Evolutionary conservation across 2,888 invertebrate genomes (phyloP), one percentile per base, ranked within the genome.

Genomic region (Ormyrus thymus): DNA sequence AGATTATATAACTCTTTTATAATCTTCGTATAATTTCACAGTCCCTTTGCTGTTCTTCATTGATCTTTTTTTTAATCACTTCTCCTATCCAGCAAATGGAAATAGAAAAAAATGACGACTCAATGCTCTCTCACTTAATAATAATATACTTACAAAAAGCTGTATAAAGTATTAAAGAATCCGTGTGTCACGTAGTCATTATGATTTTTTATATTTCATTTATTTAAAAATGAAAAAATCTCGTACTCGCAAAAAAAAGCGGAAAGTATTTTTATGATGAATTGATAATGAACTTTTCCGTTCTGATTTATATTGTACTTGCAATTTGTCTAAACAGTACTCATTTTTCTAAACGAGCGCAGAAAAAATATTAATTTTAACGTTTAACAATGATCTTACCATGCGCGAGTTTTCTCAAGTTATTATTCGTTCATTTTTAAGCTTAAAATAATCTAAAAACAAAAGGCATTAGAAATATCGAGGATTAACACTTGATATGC

Each of bases 71-170:
- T 59, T 61, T 45, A 53, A 48, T n/a, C 29, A 62, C 69, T 61
- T 62, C 15, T 5, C 11, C 56, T 69, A 64, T 15, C 29, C 29
- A 29, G 29, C 29, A 29, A 8, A 74, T 61, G 48, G n/a, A 68
- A 74, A 69, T 59, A 56, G 59, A 61, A n/a, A 76, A 71, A 46
- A 61, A 70, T 53, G 58, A 61, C 61, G 68, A 78, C 15, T 56
- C 53, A 61, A 71, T 81, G 75, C 75, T 81, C 78, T 81, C 72
- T 76, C n/a, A 81, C 72, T 81, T 81, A 78, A 78, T 10, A 9
- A 59, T 75, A 80, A 59, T 74, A 29, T 29, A 74, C 74, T 80
- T 77, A 72, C 53, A 48, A 73, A 76, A 73, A 45, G 71, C 15
- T 55, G 56, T 56, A 55, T 68, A 69, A 13, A 73, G 74, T 79